Base-by-base conservation (phyloP, 2,888 invertebrate genomes). In the Troides oblongomaculatus region DNA sequence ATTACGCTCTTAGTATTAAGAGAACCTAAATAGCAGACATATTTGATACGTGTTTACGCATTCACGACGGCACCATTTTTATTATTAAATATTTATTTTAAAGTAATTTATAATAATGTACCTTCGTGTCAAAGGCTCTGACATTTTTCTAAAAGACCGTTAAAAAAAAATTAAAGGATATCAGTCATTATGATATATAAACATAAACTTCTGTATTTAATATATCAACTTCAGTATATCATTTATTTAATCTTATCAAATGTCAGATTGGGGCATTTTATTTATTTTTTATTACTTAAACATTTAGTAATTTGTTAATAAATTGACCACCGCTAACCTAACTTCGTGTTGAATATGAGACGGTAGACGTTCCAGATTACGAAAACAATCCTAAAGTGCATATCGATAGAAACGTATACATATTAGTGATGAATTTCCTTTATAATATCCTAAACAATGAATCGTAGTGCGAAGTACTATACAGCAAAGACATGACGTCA, bases 311-410 rank as follows among this genome's bases (percentile, higher is more conserved):
- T 25, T 25, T 23, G 17, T 58, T 58, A n/a, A 58, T 30, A 21
- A 39, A 12, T 62, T 30, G 39, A 56, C 36, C 17, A 56, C 56
- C 61, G 21, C 61, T 66, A 21, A 50, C 30, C 50, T 65, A 61
- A 66, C 39, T 56, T 17, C 60, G n/a, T 25, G 17, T 66, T 61
- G 53, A 36, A 53, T 53, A 36, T 66, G 25, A 46, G 50, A 62
- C 46, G 50, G 23, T 50, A 21, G 14, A 50, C 25, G 62, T 21
- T n/a, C n/a, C 7, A 43, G 0, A 50, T 50, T 4, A 50, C 50
- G 17, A 50, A 50, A 17, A 39, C 39, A 14, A 14, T 17, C 5
- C 0, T 14, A 50, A 50, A 50, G 18, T 50, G 50, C 50, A 50
- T 50, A 18, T 50, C 18, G 17, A 50, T 17, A 50, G 18, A 50